These are phyloP conservation scores for Stenopsyche tienmushanensis DNA, from an alignment of 1,140 invertebrate species.

Conservation along the genomic window DNA sequence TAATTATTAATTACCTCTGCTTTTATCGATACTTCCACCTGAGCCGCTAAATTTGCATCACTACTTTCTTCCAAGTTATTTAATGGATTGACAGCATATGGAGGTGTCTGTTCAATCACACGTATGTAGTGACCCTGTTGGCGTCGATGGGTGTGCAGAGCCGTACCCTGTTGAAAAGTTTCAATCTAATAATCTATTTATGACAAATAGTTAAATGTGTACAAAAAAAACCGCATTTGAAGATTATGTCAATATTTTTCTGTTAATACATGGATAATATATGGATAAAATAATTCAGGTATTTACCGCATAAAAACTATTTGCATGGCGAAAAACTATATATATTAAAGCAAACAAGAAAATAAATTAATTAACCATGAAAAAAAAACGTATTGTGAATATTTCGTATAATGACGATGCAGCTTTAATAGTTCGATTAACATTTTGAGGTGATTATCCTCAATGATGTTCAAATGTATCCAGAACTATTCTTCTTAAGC, in stretches of 20 bases:
- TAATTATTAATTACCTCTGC: no score
- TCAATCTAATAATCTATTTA: not conserved
- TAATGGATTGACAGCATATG: conserved; percentile 28
- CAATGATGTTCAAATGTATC: no score
- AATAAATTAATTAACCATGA: no score
- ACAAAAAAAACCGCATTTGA: not conserved
- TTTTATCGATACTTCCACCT: no score
- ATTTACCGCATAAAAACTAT: not conserved
- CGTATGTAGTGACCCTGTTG: conserved; percentile 34
- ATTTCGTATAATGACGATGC: no score
- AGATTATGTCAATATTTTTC: not conserved
- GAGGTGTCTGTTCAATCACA: conserved; percentile 18
- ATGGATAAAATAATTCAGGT: not conserved
- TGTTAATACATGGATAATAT: not conserved
- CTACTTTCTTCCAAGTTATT: conserved; percentile 29
- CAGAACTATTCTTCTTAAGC: no score
- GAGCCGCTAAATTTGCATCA: not conserved
- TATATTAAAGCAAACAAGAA: not conserved
- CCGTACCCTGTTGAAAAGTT: conserved; percentile 32
- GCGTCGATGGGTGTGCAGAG: conserved; percentile 37
- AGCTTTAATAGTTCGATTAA: no score
- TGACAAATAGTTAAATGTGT: not conserved
- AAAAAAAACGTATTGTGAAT: no score
- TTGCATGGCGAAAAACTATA: not conserved
- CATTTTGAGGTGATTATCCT: no score